A percentile compares a stretch with the other conserved stretches of the same genome.
Conservation (phyloP, 2,113 vertebrate genomes). For the Anoura caudifer region DNA sequence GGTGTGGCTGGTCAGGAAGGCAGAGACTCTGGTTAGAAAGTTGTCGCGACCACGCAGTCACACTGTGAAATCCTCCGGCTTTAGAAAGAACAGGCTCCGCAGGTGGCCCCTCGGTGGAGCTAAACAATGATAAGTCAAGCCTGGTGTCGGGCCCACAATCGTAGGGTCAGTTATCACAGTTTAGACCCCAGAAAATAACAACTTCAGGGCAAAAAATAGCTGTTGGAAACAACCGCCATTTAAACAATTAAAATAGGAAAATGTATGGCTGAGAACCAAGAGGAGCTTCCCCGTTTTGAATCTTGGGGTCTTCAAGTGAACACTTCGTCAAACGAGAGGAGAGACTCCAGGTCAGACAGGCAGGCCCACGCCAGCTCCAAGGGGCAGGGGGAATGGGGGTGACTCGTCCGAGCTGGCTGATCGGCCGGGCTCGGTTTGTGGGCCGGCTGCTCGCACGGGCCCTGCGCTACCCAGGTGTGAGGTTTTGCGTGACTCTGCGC, state of each 20-base stretch:
- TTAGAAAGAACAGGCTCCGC: conserved; percentile 50
- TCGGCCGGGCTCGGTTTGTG: background rate
- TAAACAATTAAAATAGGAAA: conserved; percentile 8
- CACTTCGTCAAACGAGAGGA: background rate
- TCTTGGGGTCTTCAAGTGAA: background rate
- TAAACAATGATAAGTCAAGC: conserved; percentile 22
- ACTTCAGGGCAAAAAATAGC: conserved; percentile 44
- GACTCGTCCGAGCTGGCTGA: background rate
- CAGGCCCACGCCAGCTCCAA: background rate
- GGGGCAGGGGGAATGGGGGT: background rate
- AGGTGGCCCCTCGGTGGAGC: conserved; percentile 50
- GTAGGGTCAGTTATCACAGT: conserved; percentile 39
- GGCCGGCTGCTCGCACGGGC: background rate
- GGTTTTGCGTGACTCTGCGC: background rate
- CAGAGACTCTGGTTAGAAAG: background rate
- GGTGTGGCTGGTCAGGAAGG: background rate
- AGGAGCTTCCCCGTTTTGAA: background rate
- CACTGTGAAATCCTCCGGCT: background rate
- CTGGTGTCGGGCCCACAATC: background rate
- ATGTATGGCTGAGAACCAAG: conserved; percentile 22
- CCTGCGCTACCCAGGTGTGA: too few relatives aligned
- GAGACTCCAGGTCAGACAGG: background rate
- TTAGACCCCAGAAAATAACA: conserved; percentile 51
- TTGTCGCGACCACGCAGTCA: background rate
- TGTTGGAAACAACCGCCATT: conserved; percentile 24